Evolutionary conservation across 2,797 vertebrate species (phyloP), one percentile per base, ranked within the genome.

Genomic region (Tamandua tetradactyla): DNA sequence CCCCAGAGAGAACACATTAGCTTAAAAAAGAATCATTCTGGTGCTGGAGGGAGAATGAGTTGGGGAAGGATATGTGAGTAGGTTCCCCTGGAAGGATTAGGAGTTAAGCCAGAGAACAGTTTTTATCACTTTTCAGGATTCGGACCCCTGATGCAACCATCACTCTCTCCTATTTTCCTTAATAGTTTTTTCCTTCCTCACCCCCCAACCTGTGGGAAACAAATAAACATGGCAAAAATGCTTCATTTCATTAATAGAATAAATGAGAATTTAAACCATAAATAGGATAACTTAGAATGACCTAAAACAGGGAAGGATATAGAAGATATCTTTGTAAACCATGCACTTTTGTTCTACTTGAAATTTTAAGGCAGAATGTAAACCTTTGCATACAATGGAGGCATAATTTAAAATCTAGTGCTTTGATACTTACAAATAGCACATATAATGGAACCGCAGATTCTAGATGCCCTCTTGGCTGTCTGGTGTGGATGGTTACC

Each of bases 191-290:
- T 47, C 47, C 12, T 14, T 59, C 2, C 13, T 83, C 27, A 61
- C 3, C 5, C 23, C 7, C 47, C 30, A 59, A 35, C 2, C n/a
- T n/a, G 42, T 49, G 1, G 30, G 55, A 86, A 89, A 32, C 47
- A 3, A 30, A 10, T 61, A 37, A 49, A 17, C 35, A 17, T 55
- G 40, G 64, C 47, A 59, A 89, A 79, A 8, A 40, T 47, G 13
- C n/a, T 44, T 89, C 14, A 61, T 47, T 10, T 78, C 79, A 55
- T 62, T 68, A 76, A 49, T 64, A 71, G 66, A 17, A 1, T 30
- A 81, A 92, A 61, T 55, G 66, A 35, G 23, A 87, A 47, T 78
- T 83, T 85, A 92, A 87, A 37, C 40, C 10, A 69, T 69, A 85
- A 76, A 7, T 62, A 62, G 11, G 27, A 68, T 84, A 25, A 20